Evolutionary conservation across 2,888 invertebrate genomes (phyloP), one percentile per base, ranked within the genome.

Genomic region (Orthonychiurus folsomi): DNA sequence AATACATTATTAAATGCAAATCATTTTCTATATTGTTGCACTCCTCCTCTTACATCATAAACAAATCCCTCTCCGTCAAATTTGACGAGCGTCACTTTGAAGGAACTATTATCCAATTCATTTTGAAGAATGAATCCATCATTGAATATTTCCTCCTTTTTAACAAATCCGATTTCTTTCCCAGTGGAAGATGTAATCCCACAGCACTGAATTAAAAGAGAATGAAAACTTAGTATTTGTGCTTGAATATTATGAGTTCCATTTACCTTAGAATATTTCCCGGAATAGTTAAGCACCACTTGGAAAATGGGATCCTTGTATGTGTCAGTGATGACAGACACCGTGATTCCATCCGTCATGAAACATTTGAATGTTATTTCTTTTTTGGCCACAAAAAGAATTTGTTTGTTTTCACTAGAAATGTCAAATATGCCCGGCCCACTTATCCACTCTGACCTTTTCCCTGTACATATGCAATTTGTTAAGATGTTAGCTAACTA

Each of bases 281-380:
- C 37, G 15, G 5, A 9, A 37, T 37, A 37, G 20, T 55, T 55
- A 25, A 23, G 18, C 15, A 25, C 9, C 2, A 3, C 23, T 24
- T 48, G 48, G 59, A 59, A 59, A 12, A 59, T 26, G 50, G 59
- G 59, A 25, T 59, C 59, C 3, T 3, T 20, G 50, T 59, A 59
- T 3, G 24, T 25, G 26, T 59, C 59, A 23, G 59, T 59, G 5
- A 50, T 15, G n/a, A 37, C 47, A 25, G 48, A 23, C 5, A 59
- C 50, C 3, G 20, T 28, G 20, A 47, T 57, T 9, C 24, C 20
- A 59, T 5, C 12, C 2, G 26, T 9, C 20, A 25, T 37, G 5
- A 57, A 28, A 23, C 59, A 59, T 37, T 9, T 12, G 23, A 3
- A 59, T 5, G 21, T n/a, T 20, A 24, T 24, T 50, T 59, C 59